phyloP scores from a whole-genome alignment of 2,113 vertebrate species.

The Lophochroa leadbeateri region DNA sequence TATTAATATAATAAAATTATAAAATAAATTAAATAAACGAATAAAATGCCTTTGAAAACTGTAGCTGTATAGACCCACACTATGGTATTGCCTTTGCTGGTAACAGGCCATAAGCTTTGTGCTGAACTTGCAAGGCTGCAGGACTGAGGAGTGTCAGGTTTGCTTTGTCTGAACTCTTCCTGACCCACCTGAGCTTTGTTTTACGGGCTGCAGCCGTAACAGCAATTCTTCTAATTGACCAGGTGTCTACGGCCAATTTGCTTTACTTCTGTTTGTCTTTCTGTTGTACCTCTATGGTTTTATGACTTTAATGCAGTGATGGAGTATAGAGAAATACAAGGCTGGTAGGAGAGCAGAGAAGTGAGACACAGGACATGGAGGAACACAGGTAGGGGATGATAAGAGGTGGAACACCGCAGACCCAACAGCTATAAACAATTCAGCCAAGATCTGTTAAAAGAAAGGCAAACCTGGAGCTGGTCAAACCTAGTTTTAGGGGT shows the following conservation, averaged over 20 bases:
- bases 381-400: not conserved
- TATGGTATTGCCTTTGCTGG: not conserved
- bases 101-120: not conserved
- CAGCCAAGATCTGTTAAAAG: not conserved
- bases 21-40: not conserved
- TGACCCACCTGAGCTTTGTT: not conserved
- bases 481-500: not conserved
- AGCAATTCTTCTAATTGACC: slow-evolving; percentile 40
- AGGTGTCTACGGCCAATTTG: not conserved
- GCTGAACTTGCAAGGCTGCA: slow-evolving; percentile 11
- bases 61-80: not conserved
- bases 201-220: slow-evolving; percentile 3
- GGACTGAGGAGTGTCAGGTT: not conserved
- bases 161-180: slow-evolving; percentile 28
- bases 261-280: slow-evolving; percentile 43
- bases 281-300: not conserved
- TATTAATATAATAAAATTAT: not conserved
- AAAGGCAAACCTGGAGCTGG: not conserved
- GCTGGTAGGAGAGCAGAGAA: not conserved
- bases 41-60: not conserved
- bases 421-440: not conserved
- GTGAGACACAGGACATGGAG: not conserved
- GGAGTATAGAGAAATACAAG: not conserved
- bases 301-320: not conserved
- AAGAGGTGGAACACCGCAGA: not conserved